Evolutionary conservation across 64 coral and sea anemone species (phyloP).

Genomic region (Pachyseris speciosa): DNA sequence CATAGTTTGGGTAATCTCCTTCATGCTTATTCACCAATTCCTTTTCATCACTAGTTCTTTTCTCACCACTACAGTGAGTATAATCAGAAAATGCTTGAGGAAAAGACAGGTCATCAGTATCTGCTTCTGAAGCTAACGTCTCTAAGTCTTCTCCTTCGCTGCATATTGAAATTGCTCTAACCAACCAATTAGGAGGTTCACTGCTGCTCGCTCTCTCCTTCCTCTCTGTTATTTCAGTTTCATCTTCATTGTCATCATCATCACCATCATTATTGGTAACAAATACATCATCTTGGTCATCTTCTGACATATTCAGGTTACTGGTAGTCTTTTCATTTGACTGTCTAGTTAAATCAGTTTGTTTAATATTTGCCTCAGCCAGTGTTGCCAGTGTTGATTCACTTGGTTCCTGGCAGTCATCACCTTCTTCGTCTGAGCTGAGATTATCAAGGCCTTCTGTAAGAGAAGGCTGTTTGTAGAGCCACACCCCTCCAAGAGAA

Average conservation of each 20-base stretch:
- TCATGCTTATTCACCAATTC: not conserved
- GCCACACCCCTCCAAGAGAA: constrained; percentile 82
- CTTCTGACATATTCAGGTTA: not conserved
- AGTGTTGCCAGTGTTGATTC: constrained; percentile 1
- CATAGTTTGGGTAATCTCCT: not conserved
- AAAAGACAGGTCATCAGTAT: constrained; percentile 67
- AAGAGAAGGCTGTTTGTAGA: constrained; percentile 88
- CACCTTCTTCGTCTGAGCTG: constrained; percentile 55
- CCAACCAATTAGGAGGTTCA: constrained; percentile 72
- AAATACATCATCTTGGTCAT: constrained; percentile 77
- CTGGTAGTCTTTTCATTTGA: not conserved
- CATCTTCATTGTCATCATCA: constrained; percentile 3
- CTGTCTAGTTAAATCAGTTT: not conserved
- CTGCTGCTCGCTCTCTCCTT: not conserved
- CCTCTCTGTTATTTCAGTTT: constrained; percentile 30
- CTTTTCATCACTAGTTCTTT: constrained; percentile 7
- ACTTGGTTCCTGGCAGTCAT: not conserved
- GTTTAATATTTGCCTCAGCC: not conserved
- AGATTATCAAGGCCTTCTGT: constrained; percentile 81
- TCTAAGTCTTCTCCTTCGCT: constrained; percentile 98
- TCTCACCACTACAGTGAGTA: not conserved
- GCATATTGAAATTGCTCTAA: constrained; percentile 94
- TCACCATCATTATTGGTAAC: not conserved
- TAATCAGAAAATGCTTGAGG: constrained; percentile 81
- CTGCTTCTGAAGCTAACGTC: constrained; percentile 86